phyloP scores from a whole-genome alignment of 2,888 invertebrate species.

The Drosophila merina region DNA sequence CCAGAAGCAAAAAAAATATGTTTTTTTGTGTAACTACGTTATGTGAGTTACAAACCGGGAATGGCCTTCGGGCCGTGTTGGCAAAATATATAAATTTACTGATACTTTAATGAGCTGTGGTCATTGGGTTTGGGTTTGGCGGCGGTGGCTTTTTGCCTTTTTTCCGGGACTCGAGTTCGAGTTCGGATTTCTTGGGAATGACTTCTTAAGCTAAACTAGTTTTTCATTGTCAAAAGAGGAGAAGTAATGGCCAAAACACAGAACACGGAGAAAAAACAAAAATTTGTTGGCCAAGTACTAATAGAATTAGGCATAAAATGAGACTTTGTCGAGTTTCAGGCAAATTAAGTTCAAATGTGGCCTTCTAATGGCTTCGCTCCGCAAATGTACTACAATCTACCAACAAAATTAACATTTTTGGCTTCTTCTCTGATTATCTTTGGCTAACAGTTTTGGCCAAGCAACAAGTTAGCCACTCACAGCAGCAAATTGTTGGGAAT shows the following conservation, averaged over 20 bases:
- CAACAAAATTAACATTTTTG: slow-evolving; percentile 38
- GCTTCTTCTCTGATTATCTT: slow-evolving; percentile 40
- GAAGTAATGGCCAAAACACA: slow-evolving; percentile 19
- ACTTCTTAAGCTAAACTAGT: slow-evolving; percentile 68
- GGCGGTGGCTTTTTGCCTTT: slow-evolving; percentile 3
- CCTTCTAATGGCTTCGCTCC: slow-evolving; percentile 19
- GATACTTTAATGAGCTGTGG: slow-evolving; percentile 58
- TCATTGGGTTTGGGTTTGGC: slow-evolving; percentile 3
- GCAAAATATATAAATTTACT: slow-evolving; percentile 26
- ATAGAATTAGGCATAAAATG: slow-evolving; percentile 47
- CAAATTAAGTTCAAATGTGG: slow-evolving; percentile 19
- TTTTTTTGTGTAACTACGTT: slow-evolving; percentile 50
- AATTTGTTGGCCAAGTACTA: slow-evolving; percentile 19
- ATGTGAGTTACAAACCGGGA: slow-evolving; percentile 23
- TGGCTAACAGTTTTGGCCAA: slow-evolving; percentile 43
- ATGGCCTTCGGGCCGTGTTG: slow-evolving; percentile 12
- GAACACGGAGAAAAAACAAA: not conserved
- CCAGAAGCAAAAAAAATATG: slow-evolving; percentile 26
- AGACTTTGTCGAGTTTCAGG: slow-evolving; percentile 20
- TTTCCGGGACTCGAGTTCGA: slow-evolving; percentile 24
- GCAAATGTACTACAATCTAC: slow-evolving; percentile 17
- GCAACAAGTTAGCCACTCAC: slow-evolving; percentile 57
- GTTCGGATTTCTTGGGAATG: slow-evolving; percentile 47
- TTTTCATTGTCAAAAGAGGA: slow-evolving; percentile 54
- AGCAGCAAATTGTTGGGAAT: slow-evolving; percentile 27